Percentiles rank a stretch among this genome's conserved stretches.
Conservation (phyloP, 2,113 vertebrate species). For the Platycercus adscitus region DNA sequence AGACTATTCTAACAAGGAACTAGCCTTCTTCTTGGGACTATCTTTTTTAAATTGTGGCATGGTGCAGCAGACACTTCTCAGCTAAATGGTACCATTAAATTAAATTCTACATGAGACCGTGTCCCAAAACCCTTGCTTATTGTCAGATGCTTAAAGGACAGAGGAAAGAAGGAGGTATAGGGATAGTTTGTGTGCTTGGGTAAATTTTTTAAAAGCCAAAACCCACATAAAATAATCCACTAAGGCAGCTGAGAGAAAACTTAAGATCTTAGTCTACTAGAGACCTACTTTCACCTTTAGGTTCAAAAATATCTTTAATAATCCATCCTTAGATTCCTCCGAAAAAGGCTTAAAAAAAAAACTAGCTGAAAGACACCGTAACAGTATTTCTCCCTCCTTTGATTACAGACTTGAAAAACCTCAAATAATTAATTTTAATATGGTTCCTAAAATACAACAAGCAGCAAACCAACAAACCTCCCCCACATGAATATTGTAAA, state of each 20-base stretch:
- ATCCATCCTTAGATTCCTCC: neutral
- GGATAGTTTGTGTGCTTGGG: neutral
- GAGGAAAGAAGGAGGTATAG: neutral
- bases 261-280: neutral
- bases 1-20: neutral
- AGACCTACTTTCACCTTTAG: neutral
- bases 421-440: neutral
- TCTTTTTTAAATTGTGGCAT: neutral
- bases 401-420: neutral
- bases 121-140: neutral
- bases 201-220: neutral
- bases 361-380: neutral
- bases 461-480: neutral
- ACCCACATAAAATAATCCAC: neutral
- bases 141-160: neutral
- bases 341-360: neutral
- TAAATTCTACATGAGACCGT: neutral
- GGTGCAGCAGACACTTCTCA: neutral
- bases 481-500: rapidly evolving
- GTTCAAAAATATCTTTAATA: neutral
- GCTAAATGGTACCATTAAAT: neutral
- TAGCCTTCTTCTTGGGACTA: neutral
- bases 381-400: neutral
- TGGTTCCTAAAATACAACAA: neutral
- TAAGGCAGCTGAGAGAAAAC: neutral